phyloP scores from a whole-genome alignment of 2,797 vertebrate species.

The Esox masquinongy region DNA sequence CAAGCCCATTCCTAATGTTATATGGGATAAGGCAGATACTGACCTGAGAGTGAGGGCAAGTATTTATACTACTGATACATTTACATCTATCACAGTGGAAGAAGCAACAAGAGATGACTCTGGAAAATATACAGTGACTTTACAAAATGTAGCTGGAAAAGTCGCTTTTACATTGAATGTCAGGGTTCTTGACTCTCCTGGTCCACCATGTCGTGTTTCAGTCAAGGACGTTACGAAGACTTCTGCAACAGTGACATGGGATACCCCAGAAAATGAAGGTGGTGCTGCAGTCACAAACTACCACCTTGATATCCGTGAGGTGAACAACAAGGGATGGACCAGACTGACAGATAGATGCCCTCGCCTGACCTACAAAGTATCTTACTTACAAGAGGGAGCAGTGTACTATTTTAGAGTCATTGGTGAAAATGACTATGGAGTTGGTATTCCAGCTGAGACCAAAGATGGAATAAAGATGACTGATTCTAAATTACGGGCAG shows the following conservation, averaged over 20 bases:
- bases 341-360: conserved; percentile 89
- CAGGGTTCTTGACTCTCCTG: conserved; percentile 95
- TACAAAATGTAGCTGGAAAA: conserved; percentile 88
- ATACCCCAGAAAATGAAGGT: conserved; percentile 95
- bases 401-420: conserved; percentile 95
- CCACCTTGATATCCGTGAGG: conserved; percentile 91
- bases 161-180: conserved; percentile 87
- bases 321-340: conserved; percentile 94
- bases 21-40: conserved; percentile 90
- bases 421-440: conserved; percentile 93
- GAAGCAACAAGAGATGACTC: conserved; percentile 91
- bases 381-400: conserved; percentile 88
- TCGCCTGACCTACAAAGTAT: conserved; percentile 87
- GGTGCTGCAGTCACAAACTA: conserved; percentile 93
- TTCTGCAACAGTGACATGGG: conserved; percentile 90
- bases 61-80: conserved; percentile 83
- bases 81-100: conserved; percentile 89
- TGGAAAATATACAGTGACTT: conserved; percentile 91
- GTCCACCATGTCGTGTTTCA: conserved; percentile 81
- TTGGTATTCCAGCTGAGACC: conserved; percentile 87
- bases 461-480: conserved; percentile 90
- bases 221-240: conserved; percentile 91
- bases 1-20: conserved; percentile 88
- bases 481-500: conserved; percentile 63
- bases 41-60: conserved; percentile 88